Percentiles rank a stretch among this genome's conserved stretches.
phyloP scores from a whole-genome alignment of 1,140 invertebrate genomes.

The Whitmania pigra region DNA sequence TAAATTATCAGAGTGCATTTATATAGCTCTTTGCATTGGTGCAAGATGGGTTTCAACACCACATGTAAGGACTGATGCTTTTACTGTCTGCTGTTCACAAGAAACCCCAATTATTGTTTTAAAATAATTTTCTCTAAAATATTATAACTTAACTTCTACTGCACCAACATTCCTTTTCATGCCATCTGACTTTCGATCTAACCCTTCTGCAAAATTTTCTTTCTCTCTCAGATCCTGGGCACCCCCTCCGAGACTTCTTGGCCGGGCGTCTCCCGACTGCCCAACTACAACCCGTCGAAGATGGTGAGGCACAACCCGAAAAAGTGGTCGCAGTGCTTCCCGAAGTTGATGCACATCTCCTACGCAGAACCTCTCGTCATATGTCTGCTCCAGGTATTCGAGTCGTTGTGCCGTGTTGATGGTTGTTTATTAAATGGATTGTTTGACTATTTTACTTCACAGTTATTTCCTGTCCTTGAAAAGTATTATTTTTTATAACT shows the following conservation, averaged over 20 bases:
- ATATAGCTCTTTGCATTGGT: no score
- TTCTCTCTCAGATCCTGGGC: slow-evolving; percentile 57
- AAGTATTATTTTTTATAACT: no score
- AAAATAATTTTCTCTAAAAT: no score
- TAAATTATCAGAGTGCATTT: no score
- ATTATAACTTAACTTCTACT: no score
- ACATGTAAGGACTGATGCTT: no score
- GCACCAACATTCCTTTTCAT: no score
- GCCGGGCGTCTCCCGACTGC: slow-evolving; percentile 70
- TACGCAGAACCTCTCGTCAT: slow-evolving; percentile 76
- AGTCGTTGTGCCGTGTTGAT: background rate
- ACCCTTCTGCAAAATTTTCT: background rate
- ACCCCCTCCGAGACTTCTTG: slow-evolving; percentile 81
- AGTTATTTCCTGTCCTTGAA: no score
- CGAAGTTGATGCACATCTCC: slow-evolving; percentile 68
- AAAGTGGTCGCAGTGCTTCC: slow-evolving; percentile 43
- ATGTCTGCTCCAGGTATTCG: slow-evolving; percentile 55
- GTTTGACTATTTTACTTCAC: background rate
- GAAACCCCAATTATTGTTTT: no score
- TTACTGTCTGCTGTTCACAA: no score
- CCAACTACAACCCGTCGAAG: slow-evolving; percentile 51
- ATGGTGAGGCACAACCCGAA: background rate
- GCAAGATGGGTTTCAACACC: no score
- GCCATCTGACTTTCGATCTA: no score
- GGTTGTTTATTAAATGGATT: background rate